phyloP scores from a whole-genome alignment of 2,888 invertebrate species.

The Meandrusa payeni region DNA sequence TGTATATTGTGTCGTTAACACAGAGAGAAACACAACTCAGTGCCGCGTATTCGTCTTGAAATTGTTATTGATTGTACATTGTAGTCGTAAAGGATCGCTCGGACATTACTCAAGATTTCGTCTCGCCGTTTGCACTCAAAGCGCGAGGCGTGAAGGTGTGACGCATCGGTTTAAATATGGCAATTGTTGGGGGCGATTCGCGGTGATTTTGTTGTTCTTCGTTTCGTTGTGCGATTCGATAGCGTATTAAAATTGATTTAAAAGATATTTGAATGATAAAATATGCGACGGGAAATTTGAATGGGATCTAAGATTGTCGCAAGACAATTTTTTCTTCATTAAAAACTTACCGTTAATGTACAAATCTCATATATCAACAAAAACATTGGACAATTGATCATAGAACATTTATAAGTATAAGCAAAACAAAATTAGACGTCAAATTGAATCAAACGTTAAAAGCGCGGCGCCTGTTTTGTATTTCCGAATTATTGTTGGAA shows the following conservation, averaged over 20 bases:
- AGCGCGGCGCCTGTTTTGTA: no score
- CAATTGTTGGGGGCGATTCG: constrained; percentile 18
- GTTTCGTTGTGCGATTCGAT: constrained; percentile 24
- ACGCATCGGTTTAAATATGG: constrained; percentile 34
- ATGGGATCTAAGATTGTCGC: no score
- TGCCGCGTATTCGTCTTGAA: constrained; percentile 49
- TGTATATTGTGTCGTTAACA: background rate
- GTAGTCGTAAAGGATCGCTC: constrained; percentile 38
- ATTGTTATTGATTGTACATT: constrained; percentile 76
- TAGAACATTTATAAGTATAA: no score
- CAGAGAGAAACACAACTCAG: constrained; percentile 64
- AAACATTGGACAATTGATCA: no score
- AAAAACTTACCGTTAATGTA: no score
- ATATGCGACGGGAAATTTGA: background rate
- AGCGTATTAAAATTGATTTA: constrained; percentile 19
- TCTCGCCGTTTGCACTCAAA: constrained; percentile 56
- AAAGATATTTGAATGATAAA: constrained; percentile 1
- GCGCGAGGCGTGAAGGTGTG: constrained; percentile 41
- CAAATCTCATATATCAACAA: no score
- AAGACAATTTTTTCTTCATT: no score
- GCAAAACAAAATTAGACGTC: no score
- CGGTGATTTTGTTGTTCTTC: constrained; percentile 12
- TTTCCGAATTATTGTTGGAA: no score
- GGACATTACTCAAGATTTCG: constrained; percentile 65
- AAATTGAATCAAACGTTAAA: no score